Conservation (phyloP, 1,140 invertebrate species). For the Choristoneura fumiferana region DNA sequence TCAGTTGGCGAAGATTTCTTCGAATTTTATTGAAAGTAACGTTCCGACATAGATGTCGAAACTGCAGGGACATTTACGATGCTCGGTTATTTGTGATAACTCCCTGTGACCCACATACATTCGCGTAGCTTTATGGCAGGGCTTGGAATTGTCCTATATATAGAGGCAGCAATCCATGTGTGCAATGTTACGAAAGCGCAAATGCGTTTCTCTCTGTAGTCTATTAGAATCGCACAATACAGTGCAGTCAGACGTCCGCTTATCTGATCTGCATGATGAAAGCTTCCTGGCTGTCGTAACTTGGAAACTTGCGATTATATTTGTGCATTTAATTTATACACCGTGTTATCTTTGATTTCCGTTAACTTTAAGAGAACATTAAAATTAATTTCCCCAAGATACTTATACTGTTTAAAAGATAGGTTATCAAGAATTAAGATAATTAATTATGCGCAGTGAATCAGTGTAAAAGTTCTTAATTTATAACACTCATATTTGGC, state of each 20-base stretch:
- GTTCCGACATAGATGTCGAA: slow-evolving; percentile 37
- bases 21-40: slow-evolving; percentile 9
- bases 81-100: slow-evolving; percentile 48
- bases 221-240: slow-evolving; percentile 19
- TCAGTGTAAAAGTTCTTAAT: no score
- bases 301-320: not conserved
- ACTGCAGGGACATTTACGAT: slow-evolving; percentile 59
- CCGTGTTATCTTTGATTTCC: no score
- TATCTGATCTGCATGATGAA: slow-evolving; percentile 10
- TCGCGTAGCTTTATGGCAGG: slow-evolving; percentile 48
- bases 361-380: no score
- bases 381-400: no score
- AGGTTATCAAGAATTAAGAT: no score
- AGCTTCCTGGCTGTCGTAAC: slow-evolving; percentile 5
- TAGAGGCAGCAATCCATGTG: slow-evolving; percentile 45
- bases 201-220: slow-evolving; percentile 30
- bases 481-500: no score
- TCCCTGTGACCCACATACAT: slow-evolving; percentile 56
- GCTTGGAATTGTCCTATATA: slow-evolving; percentile 61
- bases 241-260: slow-evolving; percentile 4
- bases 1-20: slow-evolving; percentile 12
- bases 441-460: no score
- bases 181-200: slow-evolving; percentile 48
- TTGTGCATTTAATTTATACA: not conserved
- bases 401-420: no score